Evolutionary conservation across 2,888 invertebrate genomes (phyloP).

Genomic region (Callyntrura guangdongensis): DNA sequence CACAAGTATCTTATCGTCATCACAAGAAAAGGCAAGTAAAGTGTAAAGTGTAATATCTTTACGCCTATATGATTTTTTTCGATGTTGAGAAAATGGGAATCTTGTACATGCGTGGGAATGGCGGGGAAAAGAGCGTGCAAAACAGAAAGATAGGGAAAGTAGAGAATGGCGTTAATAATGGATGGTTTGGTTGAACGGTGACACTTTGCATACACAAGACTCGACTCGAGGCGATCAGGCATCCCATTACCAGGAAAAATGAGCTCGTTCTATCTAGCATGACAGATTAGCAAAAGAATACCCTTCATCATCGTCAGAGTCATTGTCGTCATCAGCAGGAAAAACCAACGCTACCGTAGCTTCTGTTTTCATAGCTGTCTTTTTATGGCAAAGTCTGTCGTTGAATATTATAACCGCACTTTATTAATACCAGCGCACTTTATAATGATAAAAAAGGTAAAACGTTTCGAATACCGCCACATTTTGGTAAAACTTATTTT

Average conservation of each 20-base stretch:
- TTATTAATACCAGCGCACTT: no score
- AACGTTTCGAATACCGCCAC: no score
- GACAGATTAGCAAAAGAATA: slow-evolving; percentile 83
- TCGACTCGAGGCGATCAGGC: slow-evolving; percentile 76
- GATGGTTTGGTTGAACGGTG: slow-evolving; percentile 78
- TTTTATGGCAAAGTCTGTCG: slow-evolving; percentile 18
- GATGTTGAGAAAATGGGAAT: slow-evolving; percentile 22
- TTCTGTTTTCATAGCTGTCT: slow-evolving; percentile 19
- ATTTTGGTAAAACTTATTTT: not conserved
- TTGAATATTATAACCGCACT: not conserved
- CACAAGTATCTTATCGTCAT: slow-evolving; percentile 37
- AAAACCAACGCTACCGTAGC: not conserved
- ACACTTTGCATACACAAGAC: slow-evolving; percentile 78
- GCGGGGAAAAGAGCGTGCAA: not conserved
- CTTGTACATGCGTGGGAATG: not conserved
- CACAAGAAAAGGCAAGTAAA: slow-evolving; percentile 2
- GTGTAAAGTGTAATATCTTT: slow-evolving; percentile 25
- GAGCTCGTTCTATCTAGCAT: slow-evolving; percentile 77
- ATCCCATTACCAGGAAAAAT: slow-evolving; percentile 79
- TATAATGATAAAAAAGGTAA: no score
- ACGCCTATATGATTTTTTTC: not conserved
- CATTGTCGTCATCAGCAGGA: slow-evolving; percentile 26
- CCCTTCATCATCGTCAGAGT: slow-evolving; percentile 72
- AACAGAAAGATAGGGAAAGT: slow-evolving; percentile 31
- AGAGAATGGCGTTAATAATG: slow-evolving; percentile 75